Conservation (phyloP, 2,113 vertebrate genomes). For the Pachyramphus minor region DNA sequence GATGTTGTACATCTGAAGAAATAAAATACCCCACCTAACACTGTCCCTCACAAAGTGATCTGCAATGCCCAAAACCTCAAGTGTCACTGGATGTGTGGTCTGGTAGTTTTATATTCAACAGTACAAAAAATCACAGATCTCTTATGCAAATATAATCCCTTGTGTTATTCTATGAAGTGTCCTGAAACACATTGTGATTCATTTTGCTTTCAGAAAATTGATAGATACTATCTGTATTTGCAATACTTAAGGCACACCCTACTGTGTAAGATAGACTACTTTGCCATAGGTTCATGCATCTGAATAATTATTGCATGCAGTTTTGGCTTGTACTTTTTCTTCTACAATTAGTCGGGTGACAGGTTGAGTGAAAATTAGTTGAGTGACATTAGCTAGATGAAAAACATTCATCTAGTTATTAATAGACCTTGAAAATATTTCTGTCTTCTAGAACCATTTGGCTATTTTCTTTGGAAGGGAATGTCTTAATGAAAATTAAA, state of each 20-base stretch:
- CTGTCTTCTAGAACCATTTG: conserved; percentile 36
- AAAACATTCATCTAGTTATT: conserved; percentile 14
- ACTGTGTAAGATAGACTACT: not conserved
- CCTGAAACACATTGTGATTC: not conserved
- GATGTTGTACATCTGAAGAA: not conserved
- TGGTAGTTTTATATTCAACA: not conserved
- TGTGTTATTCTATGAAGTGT: not conserved
- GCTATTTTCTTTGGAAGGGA: conserved; percentile 50
- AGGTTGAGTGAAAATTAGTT: not conserved
- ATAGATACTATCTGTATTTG: not conserved
- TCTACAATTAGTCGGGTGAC: not conserved
- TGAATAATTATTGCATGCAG: conserved; percentile 9
- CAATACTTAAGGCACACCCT: not conserved
- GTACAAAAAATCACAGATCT: not conserved
- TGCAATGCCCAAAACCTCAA: not conserved
- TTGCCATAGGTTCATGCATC: not conserved
- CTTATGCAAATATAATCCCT: not conserved
- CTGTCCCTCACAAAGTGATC: not conserved
- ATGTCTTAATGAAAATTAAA: conserved; percentile 27
- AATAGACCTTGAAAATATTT: conserved; percentile 62
- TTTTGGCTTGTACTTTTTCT: conserved; percentile 12
- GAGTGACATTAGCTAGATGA: conserved; percentile 54
- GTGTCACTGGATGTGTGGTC: not conserved
- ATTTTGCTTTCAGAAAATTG: not conserved
- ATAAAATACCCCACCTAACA: not conserved